Base-by-base conservation (phyloP, 2,797 vertebrate species). In the Enteromius thamalakanensis region DNA sequence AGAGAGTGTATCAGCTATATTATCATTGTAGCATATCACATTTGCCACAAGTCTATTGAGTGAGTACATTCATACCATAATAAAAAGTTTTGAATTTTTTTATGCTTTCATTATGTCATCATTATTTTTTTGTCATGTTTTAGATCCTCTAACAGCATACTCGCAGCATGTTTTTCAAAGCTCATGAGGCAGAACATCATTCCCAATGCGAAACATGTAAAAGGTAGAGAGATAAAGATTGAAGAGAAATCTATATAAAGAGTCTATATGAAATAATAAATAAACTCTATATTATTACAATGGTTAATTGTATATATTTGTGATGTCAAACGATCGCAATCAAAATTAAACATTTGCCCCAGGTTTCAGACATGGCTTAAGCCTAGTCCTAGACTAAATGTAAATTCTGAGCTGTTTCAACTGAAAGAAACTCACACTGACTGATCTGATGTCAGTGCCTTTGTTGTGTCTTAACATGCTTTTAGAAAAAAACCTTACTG, bases 151-250 rank as follows among this genome's bases (percentile, higher is more conserved):
- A 90, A 84, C 51, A 90, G 93, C 42, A 86, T 91, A 7, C 90
- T 98, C 78, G 92, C 86, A 8, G 80, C 93, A 62, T 97, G 96
- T 86, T 96, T 99, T 86, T 92, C 88, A 67, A 94, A 93, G 89
- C 89, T 98, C 85, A 93, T 99, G 95, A 89, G 62, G 1, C 92
- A 95, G 64, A 94, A 97, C 72, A 90, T 98, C 82, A 90, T 91
- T 74, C 97, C 97, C 0, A 88, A 95, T 74, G 95, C 95, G 37
- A 95, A 91, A 88, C 82, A 21, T 21, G 90, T 97, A 19, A 97
- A 95, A 94, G 97, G 97, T 99, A 89, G 5, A 62, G 7, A 53
- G 10, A 74, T 34, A 53, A 11, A 12, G 7, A 71, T 29, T 47
- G 23, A 4, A 29, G 21, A n/a, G 3, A 26, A 26, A 26, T 26